Base-by-base conservation (phyloP, 2,888 invertebrate species). In the Drosophila vallismaia region DNA sequence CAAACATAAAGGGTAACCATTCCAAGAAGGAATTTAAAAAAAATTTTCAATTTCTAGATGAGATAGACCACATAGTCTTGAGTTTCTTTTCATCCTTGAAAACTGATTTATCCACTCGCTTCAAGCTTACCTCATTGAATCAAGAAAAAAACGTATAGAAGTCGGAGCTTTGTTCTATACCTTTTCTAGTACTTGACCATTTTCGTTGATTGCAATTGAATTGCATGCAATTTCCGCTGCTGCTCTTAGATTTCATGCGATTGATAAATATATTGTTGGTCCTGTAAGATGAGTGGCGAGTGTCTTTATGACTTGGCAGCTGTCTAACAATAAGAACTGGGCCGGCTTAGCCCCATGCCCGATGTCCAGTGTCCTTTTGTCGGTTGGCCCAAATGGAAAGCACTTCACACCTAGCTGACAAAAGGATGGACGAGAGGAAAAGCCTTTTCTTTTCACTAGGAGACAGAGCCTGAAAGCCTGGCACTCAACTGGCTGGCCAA, bases 401-500 rank as follows among this genome's bases (percentile, higher is more conserved):
- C 68, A 78, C 57, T 86, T 81, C 59, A 71, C 87, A 86, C 71
- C 55, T 67, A 57, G 49, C 52, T 71, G 74, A 66, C 74, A 67
- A 71, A 76, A 72, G 68, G 50, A 56, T 57, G 54, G 57, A 49
- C 28, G 28, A 49, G 38, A 48, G 33, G 49, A 60, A 38, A 40
- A 59, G 36, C 38, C 44, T 44, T 24, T 44, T 44, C 49, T 36
- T 40, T 63, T 60, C 38, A 63, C 14, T 31, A 38, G 45, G 31
- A 46, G 58, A 49, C 51, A 54, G 31, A 19, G 49, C 52, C 66
- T 55, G 71, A 67, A 72, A 48, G 63, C 63, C 46, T 48, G 63
- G 59, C 72, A 75, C 79, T 86, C 76, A 79, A 76, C 73, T 71
- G 79, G 74, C 77, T 69, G 77, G 80, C 88, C 86, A 86, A 88